Evolutionary conservation across 2,113 vertebrate species (phyloP), one percentile per base, ranked within the genome.

Genomic region (Calyptomena viridis): DNA sequence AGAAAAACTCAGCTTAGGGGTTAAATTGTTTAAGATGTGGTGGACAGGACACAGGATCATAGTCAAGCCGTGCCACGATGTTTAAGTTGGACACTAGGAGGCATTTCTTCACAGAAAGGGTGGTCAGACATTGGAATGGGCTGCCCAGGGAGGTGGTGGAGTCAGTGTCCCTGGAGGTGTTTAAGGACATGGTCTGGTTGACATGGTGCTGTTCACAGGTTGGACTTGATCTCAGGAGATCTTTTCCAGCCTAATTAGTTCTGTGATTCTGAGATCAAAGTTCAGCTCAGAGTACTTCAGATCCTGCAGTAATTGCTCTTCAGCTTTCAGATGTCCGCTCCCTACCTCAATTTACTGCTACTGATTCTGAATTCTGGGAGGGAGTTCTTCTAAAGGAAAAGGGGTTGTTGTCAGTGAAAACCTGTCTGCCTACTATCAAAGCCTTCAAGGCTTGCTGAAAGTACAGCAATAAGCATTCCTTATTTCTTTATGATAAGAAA

Each of bases 21-120:
- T 73, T 46, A 33, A 69, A 19, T 14, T 2, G 1, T 23, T 71
- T 31, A 79, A 37, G 15, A 53, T 0, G 0, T 59, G 13, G 18
- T 21, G 21, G 80, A 46, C 13, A 64, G 35, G 14, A 78, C 20
- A 84, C 19, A 35, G 33, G 42, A 49, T 33, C 9, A 44, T 5
- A 33, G 14, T 13, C 20, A 46, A 59, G 3, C 28, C n/a, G 21
- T 12, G 21, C 8, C 16, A 30, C 28, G 30, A 68, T 21, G 17
- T 47, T 68, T 25, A 68, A 11, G 9, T 62, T 40, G 30, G n/a
- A 47, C 39, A 18, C 18, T 10, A 18, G n/a, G 46, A 18, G 5
- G 11, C 30, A 62, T 75, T 68, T 76, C n/a, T 40, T 19, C 39
- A 60, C 13, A 50, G 20, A 35, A 53, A 35, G 16, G 9, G 9